A percentile compares a stretch with the other conserved stretches of the same genome.
Evolutionary conservation across 2,113 vertebrate species (phyloP).

Genomic region (Limnothrissa miodon): DNA sequence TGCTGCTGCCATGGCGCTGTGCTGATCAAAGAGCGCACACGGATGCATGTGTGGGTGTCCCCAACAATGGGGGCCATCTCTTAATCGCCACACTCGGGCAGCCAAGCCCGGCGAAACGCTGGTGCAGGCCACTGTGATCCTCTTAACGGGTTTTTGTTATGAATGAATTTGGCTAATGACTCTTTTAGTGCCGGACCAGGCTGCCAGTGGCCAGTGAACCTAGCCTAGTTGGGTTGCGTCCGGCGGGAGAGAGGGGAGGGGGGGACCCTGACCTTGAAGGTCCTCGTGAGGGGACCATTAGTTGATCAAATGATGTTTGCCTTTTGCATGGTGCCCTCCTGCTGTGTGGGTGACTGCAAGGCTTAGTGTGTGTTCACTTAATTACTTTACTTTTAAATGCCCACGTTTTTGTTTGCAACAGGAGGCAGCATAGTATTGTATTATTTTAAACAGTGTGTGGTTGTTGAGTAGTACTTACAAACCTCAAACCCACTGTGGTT

Average conservation of each 20-base stretch:
- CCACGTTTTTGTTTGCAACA: background rate
- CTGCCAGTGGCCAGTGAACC: background rate
- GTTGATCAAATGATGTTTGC: background rate
- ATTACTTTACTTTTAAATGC: background rate
- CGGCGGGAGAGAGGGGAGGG: background rate
- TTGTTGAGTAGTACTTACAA: background rate
- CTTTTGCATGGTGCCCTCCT: background rate
- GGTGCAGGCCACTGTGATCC: background rate
- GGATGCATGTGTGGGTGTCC: background rate
- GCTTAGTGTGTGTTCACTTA: background rate
- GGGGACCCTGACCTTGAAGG: constrained; percentile 2
- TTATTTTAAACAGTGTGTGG: background rate
- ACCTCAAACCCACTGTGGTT: background rate
- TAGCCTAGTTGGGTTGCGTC: background rate
- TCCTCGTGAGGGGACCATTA: background rate
- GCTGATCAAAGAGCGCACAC: background rate
- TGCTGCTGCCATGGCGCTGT: background rate
- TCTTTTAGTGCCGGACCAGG: background rate
- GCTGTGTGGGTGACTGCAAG: background rate
- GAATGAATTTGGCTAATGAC: background rate
- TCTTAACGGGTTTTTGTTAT: background rate
- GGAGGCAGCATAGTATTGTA: background rate
- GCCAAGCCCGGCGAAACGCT: background rate
- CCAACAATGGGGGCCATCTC: background rate
- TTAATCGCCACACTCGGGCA: background rate